These are phyloP conservation scores for Hypocryptadius cinnamomeus DNA, from an alignment of 2,113 vertebrate genomes.

Conservation along the genomic window DNA sequence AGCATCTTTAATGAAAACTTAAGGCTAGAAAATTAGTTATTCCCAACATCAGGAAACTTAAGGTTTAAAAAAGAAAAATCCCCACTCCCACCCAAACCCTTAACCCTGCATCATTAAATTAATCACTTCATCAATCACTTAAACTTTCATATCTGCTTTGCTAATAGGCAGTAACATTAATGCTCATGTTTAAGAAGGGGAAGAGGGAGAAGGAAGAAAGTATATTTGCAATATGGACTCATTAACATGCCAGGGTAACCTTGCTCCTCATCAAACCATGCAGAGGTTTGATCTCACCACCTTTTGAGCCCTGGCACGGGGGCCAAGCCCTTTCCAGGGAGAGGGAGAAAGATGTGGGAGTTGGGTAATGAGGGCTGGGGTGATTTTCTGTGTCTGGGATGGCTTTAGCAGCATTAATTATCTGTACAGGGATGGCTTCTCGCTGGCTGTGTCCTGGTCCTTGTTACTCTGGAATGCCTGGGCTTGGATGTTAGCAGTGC, in stretches of 20 bases:
- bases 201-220: not conserved
- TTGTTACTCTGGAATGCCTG: too few species aligned
- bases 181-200: not conserved
- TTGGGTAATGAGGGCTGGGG: not conserved
- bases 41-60: not conserved
- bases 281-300: not conserved
- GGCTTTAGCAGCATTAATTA: not conserved
- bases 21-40: constrained; percentile 19
- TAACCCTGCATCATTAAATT: constrained; percentile 25
- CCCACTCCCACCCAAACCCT: not conserved
- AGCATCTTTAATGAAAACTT: not conserved
- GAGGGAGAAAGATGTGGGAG: not conserved
- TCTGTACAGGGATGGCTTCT: not conserved
- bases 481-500: not conserved
- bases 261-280: not conserved
- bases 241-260: not conserved
- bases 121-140: constrained; percentile 54
- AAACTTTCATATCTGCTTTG: constrained; percentile 29
- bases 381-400: not conserved
- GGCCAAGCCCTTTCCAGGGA: not conserved
- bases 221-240: not conserved
- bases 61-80: not conserved
- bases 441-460: not conserved
- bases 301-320: not conserved
- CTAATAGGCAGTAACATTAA: constrained; percentile 18